Base-by-base conservation (phyloP, 2,888 invertebrate species). In the Synergus itoensis region DNA sequence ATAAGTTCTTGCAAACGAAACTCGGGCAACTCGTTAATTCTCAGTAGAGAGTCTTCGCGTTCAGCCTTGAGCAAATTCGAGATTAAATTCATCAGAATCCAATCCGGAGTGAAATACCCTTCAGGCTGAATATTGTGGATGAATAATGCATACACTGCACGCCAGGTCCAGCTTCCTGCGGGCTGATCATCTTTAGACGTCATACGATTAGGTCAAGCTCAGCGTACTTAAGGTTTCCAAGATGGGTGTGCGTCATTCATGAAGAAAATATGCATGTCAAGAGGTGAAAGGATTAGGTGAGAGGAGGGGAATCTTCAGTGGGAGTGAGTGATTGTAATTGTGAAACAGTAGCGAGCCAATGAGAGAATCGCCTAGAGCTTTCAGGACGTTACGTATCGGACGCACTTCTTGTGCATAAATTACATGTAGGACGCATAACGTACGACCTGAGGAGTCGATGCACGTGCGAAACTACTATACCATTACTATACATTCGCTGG, bases 11-110 rank as follows among this genome's bases (percentile, higher is more conserved):
- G 36, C n/a, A n/a, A 48, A 73, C 36, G 69, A 73, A 45, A 75
- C 57, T 67, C 64, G 64, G 79, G 81, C 83, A 87, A 90, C 89
- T 91, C 88, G 90, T 91, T 90, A 91, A 90, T 90, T 87, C 87
- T 81, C 81, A 84, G 80, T 77, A 79, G 83, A 85, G 81, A 79
- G 81, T 82, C 78, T 80, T 79, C 77, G 85, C 82, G 79, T 80
- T 79, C 77, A 85, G 88, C 90, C 88, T 82, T 86, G 84, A 88
- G 90, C 88, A 86, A 87, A 89, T 84, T 90, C 88, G 85, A 91
- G 91, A 92, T 92, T 91, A 92, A 92, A 92, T 92, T 91, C 91
- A 91, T 91, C 91, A 91, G 89, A 91, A 91, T 91, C 90, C 91
- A 91, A 91, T 91, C 88, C 89, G 85, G 86, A 80, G 84, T 83